A percentile compares a stretch with the other conserved stretches of the same genome.
These are phyloP conservation scores for Suricata suricatta DNA, from an alignment of 2,113 vertebrate species.

Conservation along the genomic window DNA sequence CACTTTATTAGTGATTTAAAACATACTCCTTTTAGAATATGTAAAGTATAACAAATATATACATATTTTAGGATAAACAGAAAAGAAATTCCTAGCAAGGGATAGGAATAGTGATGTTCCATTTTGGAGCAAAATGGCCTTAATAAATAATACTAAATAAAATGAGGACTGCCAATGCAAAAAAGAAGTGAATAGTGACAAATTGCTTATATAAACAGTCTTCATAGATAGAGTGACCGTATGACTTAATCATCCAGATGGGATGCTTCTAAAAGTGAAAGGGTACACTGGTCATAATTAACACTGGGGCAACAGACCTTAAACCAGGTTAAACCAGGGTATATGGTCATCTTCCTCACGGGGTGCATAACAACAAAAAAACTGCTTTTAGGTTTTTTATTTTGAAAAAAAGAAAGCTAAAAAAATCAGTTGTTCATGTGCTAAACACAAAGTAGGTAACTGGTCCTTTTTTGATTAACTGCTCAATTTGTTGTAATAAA, in stretches of 20 bases:
- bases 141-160: neutral
- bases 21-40: neutral
- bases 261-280: neutral
- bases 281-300: neutral
- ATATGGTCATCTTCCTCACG: neutral
- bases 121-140: neutral
- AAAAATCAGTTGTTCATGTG: neutral
- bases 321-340: neutral
- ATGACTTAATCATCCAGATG: neutral
- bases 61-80: neutral
- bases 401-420: neutral
- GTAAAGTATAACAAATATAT: neutral
- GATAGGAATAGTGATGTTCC: neutral
- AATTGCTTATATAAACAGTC: neutral
- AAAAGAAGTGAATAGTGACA: neutral
- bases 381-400: neutral
- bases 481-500: neutral
- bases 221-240: neutral
- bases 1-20: constrained; percentile 3
- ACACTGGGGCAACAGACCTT: neutral
- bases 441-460: neutral
- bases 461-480: neutral
- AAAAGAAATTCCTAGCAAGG: neutral
- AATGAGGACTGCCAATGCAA: neutral
- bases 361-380: neutral